A percentile compares a stretch with the other conserved stretches of the same genome.
phyloP scores from a whole-genome alignment of 2,113 vertebrate species.

The Polypterus senegalus region DNA sequence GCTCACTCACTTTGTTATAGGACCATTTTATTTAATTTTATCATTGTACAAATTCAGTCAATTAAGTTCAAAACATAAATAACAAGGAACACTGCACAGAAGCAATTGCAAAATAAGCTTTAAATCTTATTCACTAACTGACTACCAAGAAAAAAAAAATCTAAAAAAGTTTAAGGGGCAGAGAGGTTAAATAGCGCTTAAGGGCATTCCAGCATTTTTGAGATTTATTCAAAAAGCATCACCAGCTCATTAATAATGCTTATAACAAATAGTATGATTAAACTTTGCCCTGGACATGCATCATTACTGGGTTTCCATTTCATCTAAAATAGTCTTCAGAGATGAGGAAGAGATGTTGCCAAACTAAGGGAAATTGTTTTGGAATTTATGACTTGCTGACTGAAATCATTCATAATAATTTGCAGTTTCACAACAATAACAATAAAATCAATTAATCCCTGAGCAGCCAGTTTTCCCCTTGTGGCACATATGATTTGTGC shows the following conservation, averaged over 20 bases:
- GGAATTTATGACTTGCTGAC: background rate
- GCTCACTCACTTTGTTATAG: too few relatives aligned
- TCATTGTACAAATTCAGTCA: too few relatives aligned
- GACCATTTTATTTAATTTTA: too few relatives aligned
- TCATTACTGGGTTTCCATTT: background rate
- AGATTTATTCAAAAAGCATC: background rate
- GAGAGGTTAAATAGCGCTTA: constrained; percentile 18
- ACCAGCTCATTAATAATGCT: constrained; percentile 26
- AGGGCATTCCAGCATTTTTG: constrained; percentile 13
- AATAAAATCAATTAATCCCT: too few relatives aligned
- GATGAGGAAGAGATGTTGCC: background rate
- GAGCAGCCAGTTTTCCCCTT: too few relatives aligned
- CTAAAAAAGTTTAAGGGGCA: constrained; percentile 11
- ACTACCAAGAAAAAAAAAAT: too few relatives aligned
- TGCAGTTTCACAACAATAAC: background rate
- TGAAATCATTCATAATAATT: background rate
- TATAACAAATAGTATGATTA: constrained; percentile 30
- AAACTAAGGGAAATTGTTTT: background rate
- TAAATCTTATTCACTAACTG: too few relatives aligned
- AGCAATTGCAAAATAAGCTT: too few relatives aligned
- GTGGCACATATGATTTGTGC: too few relatives aligned
- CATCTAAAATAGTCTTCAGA: background rate
- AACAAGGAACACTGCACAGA: too few relatives aligned
- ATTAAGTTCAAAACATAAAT: too few relatives aligned
- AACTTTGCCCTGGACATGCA: constrained; percentile 12